Conservation (phyloP, 2,797 vertebrate genomes). For the Myioborus melanocephalus region DNA sequence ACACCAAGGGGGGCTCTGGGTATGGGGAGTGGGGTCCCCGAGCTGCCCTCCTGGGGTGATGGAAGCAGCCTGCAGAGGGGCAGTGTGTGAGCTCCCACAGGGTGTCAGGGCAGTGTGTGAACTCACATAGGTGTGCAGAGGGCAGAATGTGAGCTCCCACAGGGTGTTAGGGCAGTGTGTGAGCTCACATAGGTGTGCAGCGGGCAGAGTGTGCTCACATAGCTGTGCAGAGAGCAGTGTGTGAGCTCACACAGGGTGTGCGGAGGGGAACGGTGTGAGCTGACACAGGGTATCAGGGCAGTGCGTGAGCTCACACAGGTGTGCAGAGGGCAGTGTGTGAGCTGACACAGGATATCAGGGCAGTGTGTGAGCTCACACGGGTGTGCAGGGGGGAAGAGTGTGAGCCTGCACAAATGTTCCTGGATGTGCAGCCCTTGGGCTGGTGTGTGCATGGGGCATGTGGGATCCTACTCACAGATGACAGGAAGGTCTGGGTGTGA, state of each 20-base stretch:
- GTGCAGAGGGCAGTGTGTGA: neutral
- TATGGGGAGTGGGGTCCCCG: fast-evolving
- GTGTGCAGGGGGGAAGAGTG: neutral
- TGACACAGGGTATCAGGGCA: no score
- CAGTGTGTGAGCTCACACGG: neutral
- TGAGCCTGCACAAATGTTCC: no score
- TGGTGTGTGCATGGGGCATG: fast-evolving
- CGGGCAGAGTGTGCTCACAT: no score
- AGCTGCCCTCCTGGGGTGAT: fast-evolving
- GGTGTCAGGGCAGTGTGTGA: neutral
- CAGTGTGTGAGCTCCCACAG: neutral
- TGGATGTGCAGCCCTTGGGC: neutral
- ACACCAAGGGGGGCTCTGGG: fast-evolving
- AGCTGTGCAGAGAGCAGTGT: no score
- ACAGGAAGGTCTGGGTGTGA: neutral
- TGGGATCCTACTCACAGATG: neutral
- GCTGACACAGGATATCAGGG: neutral
- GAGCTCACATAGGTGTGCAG: neutral
- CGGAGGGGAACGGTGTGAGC: neutral
- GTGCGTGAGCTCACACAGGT: neutral
- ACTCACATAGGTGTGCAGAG: neutral
- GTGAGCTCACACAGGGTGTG: neutral
- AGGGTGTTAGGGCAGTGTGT: neutral
- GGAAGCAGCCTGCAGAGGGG: neutral
- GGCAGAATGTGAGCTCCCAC: neutral